Base-by-base conservation (phyloP, 2,797 vertebrate genomes). In the Knipowitschia caucasica region DNA sequence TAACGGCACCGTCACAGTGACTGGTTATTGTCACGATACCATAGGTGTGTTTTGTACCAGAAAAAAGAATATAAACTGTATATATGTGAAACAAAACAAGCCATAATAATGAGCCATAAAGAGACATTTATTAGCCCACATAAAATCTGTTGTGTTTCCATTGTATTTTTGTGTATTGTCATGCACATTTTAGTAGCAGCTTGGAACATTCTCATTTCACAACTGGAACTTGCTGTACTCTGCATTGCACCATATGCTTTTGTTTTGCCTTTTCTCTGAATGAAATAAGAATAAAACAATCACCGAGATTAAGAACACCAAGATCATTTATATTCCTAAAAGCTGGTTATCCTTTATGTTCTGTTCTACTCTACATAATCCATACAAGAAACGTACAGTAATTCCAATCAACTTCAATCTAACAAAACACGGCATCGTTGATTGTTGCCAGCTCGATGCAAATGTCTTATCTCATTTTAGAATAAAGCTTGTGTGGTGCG, bases 401-500 rank as follows among this genome's bases (percentile, higher is more conserved):
- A 50, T 64, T 62, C 8, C 45, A 11, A 11, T 24, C 8, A 15
- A 21, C 42, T 49, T 50, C 24, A 14, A n/a, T 23, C 43, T 42
- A 50, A 3, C 56, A 50, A 14, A 50, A 50, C 33, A 15, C 4
- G 14, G 20, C 20, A 24, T 10, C 45, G 50, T 59, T 49, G 12
- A 20, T 30, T 59, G 49, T 65, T 67, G 40, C 29, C 57, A 44
- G 27, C 57, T 65, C 64, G 69, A 59, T 51, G 57, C 23, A 36
- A 67, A 52, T 20, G 2, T 64, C 49, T 47, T 49, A 53, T 67
- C 67, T 63, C 56, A 59, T 60, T 71, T 70, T 53, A 58, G 64
- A 77, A 83, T 74, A 69, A 68, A 34, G 23, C 45, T 50, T 60
- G 18, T 15, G 47, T 49, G 63, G 52, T 39, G 59, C 25, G 52